These are phyloP conservation scores for Lucilia sericata DNA, from an alignment of 1,140 invertebrate genomes.

Conservation along the genomic window DNA sequence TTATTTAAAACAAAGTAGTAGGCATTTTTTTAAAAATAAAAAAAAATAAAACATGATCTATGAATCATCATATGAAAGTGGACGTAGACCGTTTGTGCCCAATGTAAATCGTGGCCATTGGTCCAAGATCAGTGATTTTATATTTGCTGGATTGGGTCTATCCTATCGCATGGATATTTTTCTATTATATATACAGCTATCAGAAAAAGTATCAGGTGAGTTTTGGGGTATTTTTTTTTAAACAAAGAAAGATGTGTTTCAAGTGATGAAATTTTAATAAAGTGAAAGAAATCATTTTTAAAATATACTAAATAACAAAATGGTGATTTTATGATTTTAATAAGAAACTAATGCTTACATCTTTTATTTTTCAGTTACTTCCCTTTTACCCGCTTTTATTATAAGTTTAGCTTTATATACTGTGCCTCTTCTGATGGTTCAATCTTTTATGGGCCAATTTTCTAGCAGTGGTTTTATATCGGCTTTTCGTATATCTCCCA, in stretches of 20 bases:
- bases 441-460: slow-evolving; percentile 64
- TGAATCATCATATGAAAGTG: slow-evolving; percentile 61
- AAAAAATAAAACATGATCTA: slow-evolving; percentile 53
- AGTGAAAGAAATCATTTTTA: too few relatives aligned
- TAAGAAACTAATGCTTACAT: too few relatives aligned
- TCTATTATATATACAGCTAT: neutral
- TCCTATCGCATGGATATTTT: slow-evolving; percentile 57
- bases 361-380: slow-evolving; percentile 28
- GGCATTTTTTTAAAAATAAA: too few relatives aligned
- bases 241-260: too few relatives aligned
- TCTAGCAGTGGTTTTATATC: slow-evolving; percentile 65
- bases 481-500: slow-evolving; percentile 59
- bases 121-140: slow-evolving; percentile 58
- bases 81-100: slow-evolving; percentile 57
- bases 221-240: neutral
- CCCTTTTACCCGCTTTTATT: slow-evolving; percentile 51
- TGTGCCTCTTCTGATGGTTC: slow-evolving; percentile 60
- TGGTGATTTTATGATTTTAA: too few relatives aligned
- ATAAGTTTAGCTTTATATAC: slow-evolving; percentile 56
- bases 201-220: slow-evolving; percentile 13
- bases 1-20: neutral
- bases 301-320: too few relatives aligned
- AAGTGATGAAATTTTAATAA: too few relatives aligned
- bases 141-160: slow-evolving; percentile 57
- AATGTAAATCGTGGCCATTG: slow-evolving; percentile 59